Evolutionary conservation across 2,797 vertebrate species (phyloP), one percentile per base, ranked within the genome.

Genomic region (Bryconaethiops microstoma): DNA sequence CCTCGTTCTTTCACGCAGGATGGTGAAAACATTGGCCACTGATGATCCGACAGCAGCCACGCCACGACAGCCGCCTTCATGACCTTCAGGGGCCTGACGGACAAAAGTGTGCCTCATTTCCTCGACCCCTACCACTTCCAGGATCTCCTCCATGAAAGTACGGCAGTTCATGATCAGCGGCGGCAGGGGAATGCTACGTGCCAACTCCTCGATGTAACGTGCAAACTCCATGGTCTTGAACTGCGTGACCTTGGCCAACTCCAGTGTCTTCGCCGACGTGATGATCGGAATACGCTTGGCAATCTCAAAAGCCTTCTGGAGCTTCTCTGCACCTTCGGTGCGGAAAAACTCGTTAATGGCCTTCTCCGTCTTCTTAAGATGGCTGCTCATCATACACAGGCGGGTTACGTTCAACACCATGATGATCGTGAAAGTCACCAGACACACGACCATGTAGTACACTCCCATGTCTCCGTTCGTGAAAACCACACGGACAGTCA

Each of bases 201-300:
- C 98, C 42, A 99, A 93, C 92, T 99, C 98, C 91, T 99, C 98
- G 2, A 99, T 99, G 80, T 99, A 99, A 50, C 97, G 95, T 3
- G 98, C 98, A 2, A 99, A 97, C 89, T 99, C 97, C 97, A 99
- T 99, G 84, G 98, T 99, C 90, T 99, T 99, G 91, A 99, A 99
- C 92, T 99, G 98, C 1, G 98, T 99, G 50, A 99, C 97, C 91
- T 99, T 99, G 90, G 98, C 98, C 79, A 99, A 95, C 89, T 99
- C 97, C n/a, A 99, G 94, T 0, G 97, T 99, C 92, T 99, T 99
- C 82, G 97, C 96, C 1, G 97, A 99, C 57, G 98, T 99, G 92
- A 99, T 99, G 89, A 99, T 99, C 19, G 98, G 98, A 90, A 99
- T 99, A 5, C 97, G 94, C 86, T 99, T 99, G 0, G 97, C 98